Conservation (phyloP, 2,113 vertebrate genomes). For the Pelobates fuscus region DNA sequence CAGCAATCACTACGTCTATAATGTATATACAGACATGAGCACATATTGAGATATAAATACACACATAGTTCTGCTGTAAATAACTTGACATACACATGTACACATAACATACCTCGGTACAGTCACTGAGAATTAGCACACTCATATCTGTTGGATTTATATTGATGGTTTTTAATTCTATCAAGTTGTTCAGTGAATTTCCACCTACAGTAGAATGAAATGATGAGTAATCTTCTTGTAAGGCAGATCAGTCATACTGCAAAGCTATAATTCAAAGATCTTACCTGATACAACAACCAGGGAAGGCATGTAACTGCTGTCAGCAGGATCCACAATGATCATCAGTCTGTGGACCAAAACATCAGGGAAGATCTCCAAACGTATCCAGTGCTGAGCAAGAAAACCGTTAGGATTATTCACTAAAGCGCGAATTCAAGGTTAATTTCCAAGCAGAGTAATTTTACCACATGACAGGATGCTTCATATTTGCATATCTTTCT, state of each 20-base stretch:
- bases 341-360: conserved; percentile 92
- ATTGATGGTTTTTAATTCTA: conserved; percentile 94
- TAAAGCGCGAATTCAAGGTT: too few relatives aligned
- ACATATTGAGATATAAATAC: background rate
- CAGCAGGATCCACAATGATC: conserved; percentile 94
- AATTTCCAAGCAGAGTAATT: too few relatives aligned
- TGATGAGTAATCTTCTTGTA: background rate
- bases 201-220: conserved; percentile 74
- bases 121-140: conserved; percentile 87
- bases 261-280: background rate
- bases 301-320: conserved; percentile 99
- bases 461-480: too few relatives aligned
- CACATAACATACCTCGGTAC: conserved; percentile 83
- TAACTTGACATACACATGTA: too few relatives aligned
- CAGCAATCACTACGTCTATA: too few relatives aligned
- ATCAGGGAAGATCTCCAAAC: conserved; percentile 93
- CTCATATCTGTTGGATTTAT: conserved; percentile 93
- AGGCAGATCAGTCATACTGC: background rate
- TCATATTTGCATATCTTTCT: too few relatives aligned
- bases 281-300: conserved; percentile 95
- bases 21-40: background rate
- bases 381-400: conserved; percentile 90
- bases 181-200: conserved; percentile 93
- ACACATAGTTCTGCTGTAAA: background rate
- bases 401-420: too few relatives aligned